These are phyloP conservation scores for Xestia rhomboidea DNA, from an alignment of 2,888 invertebrate genomes.

Conservation along the genomic window DNA sequence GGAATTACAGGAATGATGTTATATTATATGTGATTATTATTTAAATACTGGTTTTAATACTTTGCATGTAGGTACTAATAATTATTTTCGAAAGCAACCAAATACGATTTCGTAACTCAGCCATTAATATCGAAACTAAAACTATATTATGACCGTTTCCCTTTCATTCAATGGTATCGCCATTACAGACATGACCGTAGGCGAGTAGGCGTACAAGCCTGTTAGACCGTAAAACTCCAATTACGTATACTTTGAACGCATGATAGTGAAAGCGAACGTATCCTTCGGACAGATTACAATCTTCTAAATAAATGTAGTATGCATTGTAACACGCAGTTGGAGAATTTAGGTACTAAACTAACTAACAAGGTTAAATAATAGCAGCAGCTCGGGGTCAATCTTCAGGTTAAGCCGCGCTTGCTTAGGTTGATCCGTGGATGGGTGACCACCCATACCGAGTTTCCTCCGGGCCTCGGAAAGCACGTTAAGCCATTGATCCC, in stretches of 20 bases:
- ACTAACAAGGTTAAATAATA: background rate
- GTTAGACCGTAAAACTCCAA: constrained; percentile 49
- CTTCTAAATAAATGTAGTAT: constrained; percentile 6
- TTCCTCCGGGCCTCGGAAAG: no score
- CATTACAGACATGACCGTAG: constrained; percentile 36
- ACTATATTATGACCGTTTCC: constrained; percentile 22
- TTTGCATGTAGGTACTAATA: background rate
- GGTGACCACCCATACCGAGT: background rate
- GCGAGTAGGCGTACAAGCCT: constrained; percentile 36
- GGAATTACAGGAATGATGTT: background rate
- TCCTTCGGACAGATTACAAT: constrained; percentile 27
- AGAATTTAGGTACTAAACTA: background rate
- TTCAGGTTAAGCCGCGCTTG: background rate
- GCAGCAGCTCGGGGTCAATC: background rate
- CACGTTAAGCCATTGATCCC: no score
- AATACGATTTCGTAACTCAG: background rate
- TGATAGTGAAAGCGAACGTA: constrained; percentile 47
- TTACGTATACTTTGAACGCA: constrained; percentile 41
- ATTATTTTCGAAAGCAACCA: background rate
- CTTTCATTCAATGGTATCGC: constrained; percentile 44
- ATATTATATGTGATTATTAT: background rate
- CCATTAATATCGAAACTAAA: constrained; percentile 21
- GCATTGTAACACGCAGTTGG: background rate
- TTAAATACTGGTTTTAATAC: background rate
- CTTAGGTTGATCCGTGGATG: no score